phyloP scores from a whole-genome alignment of 2,888 invertebrate genomes.

The Phytoseiulus persimilis region DNA sequence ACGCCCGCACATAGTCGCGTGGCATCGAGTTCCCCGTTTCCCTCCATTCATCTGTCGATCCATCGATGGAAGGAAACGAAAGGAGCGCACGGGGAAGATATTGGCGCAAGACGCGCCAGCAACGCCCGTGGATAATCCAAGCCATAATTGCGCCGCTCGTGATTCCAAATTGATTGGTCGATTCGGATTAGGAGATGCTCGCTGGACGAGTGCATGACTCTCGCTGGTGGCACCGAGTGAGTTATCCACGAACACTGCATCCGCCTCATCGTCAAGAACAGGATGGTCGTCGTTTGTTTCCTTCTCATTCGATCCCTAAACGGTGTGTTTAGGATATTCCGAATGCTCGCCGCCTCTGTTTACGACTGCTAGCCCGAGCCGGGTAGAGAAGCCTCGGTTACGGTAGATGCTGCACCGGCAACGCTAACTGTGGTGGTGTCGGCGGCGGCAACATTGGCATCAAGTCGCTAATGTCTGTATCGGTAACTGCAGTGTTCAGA shows the following conservation, averaged over 20 bases:
- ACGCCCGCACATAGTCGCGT: background rate
- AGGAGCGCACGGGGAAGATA: background rate
- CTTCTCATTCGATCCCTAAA: background rate
- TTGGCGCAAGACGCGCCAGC: background rate
- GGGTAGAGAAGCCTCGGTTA: background rate
- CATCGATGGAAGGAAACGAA: background rate
- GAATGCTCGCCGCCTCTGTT: background rate
- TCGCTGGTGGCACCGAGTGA: no score
- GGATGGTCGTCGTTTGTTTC: background rate
- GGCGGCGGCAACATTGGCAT: background rate
- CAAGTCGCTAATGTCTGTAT: background rate
- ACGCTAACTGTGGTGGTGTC: background rate
- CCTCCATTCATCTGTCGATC: background rate
- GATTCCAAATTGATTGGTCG: constrained; percentile 5
- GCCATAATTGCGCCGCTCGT: constrained; percentile 13
- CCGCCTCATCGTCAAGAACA: background rate
- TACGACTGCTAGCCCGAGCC: background rate
- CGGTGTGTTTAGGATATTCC: background rate
- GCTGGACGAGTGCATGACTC: background rate
- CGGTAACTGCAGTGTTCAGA: constrained; percentile 5
- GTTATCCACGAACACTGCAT: background rate
- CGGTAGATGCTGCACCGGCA: background rate
- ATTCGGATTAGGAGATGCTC: background rate
- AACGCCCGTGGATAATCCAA: constrained; percentile 25
- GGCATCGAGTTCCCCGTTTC: background rate